phyloP scores from a whole-genome alignment of 2,888 invertebrate species.

The Pyrrhosoma nymphula region DNA sequence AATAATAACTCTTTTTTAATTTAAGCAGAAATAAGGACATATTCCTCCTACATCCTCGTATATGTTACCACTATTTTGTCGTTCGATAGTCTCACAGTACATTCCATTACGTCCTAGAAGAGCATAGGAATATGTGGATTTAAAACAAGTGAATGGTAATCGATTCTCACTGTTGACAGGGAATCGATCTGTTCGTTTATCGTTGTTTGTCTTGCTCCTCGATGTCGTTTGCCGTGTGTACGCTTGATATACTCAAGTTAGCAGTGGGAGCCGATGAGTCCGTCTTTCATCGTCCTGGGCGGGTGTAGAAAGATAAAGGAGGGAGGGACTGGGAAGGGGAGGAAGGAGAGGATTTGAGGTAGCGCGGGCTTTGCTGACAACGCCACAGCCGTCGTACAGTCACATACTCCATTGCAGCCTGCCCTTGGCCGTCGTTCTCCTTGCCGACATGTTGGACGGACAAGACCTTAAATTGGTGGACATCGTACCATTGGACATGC shows the following conservation, averaged over 20 bases:
- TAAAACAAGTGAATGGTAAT: background rate
- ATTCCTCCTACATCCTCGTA: too few species aligned
- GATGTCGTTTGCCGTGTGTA: background rate
- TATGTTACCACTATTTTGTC: too few species aligned
- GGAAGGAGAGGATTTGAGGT: background rate
- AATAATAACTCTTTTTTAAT: too few species aligned
- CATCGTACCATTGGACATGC: background rate
- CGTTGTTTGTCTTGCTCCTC: background rate
- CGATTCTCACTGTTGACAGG: background rate
- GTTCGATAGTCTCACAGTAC: too few species aligned
- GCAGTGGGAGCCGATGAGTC: background rate
- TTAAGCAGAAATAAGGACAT: too few species aligned
- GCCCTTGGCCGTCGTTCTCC: background rate
- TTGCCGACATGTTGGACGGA: background rate
- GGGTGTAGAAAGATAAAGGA: background rate
- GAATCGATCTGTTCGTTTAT: background rate
- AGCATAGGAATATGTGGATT: too few species aligned
- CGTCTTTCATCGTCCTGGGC: background rate
- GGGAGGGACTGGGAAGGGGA: background rate
- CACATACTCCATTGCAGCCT: background rate
- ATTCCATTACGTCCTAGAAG: too few species aligned
- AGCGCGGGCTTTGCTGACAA: background rate
- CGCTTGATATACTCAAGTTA: background rate
- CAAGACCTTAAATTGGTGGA: background rate
- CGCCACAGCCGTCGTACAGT: background rate